A percentile compares a stretch with the other conserved stretches of the same genome.
These are phyloP conservation scores for Colletes latitarsis DNA, from an alignment of 1,140 invertebrate species.

Conservation along the genomic window DNA sequence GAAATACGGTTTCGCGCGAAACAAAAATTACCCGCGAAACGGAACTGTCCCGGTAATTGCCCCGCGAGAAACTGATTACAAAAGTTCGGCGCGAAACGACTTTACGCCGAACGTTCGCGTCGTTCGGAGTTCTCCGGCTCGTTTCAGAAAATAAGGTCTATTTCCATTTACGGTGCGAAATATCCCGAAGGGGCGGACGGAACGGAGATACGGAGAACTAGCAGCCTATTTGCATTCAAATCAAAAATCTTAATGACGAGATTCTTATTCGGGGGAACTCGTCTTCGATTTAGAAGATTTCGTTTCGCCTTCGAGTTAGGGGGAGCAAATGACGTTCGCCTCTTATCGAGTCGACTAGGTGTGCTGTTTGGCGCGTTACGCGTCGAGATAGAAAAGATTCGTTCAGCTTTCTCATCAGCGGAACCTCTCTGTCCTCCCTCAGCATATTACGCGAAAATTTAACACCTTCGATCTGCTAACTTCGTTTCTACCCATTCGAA, in stretches of 20 bases:
- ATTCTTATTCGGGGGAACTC: constrained; percentile 41
- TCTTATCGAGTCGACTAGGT: constrained; percentile 31
- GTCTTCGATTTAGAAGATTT: constrained; percentile 61
- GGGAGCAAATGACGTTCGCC: constrained; percentile 38
- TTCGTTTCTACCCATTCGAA: no score
- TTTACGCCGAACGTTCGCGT: no score
- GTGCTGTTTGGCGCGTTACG: background rate
- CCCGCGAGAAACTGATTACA: constrained; percentile 4
- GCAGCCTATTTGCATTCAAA: constrained; percentile 63
- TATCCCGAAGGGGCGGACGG: constrained; percentile 5
- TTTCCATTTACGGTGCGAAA: constrained; percentile 41
- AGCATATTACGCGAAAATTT: no score
- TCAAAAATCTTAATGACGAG: constrained; percentile 63
- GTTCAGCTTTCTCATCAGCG: constrained; percentile 35
- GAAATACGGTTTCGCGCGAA: background rate
- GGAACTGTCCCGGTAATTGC: no score
- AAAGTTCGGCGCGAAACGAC: background rate
- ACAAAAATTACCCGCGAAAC: background rate
- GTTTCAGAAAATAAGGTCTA: constrained; percentile 9
- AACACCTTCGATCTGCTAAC: no score
- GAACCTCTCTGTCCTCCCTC: background rate
- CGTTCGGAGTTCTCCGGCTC: constrained; percentile 11
- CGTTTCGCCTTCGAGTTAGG: constrained; percentile 16
- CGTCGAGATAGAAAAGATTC: constrained; percentile 32
- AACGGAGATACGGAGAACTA: constrained; percentile 25